Base-by-base conservation (phyloP, 2,113 vertebrate genomes). In the Hoplias malabaricus region DNA sequence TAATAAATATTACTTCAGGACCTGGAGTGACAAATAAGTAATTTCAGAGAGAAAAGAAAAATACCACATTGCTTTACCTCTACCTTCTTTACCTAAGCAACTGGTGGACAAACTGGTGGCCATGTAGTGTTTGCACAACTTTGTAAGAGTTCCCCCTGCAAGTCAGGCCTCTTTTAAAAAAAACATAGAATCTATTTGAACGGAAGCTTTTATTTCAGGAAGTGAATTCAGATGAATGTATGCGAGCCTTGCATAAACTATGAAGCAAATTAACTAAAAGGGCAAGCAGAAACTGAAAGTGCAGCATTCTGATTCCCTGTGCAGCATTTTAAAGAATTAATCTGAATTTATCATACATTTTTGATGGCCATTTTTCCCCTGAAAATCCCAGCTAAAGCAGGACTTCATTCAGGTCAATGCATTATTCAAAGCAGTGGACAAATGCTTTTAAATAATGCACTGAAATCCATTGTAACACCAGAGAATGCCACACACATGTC, bases 291-390 rank as follows among this genome's bases (percentile, higher is more conserved):
- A 6, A 38, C 4, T 57, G 38, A 31, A 69, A 57, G 38, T 25
- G 62, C 38, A 10, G 25, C 34, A n/a, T 59, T 59, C 50, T 14
- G 38, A 53, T 57, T 63, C 25, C 9, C 19, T 11, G 5, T 68
- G 40, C 4, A 7, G 57, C 14, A 31, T 29, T 31, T 61, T 61
- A 61, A 14, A 33, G 27, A 50, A 48, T 48, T 72, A 73, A 80
- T 73, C 29, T 74, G 63, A 63, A 36, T 57, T 27, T 36, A 84
- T 65, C 77, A 84, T 70, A 77, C 76, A 84, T 77, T 79, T 82
- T 78, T 75, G 48, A 72, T 79, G 27, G 40, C 23, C 25, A 54
- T 36, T 79, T 46, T 65, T 66, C n/a, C n/a, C n/a, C n/a, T 1
- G 50, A 71, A 63, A 33, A 68, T 40, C 50, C 61, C 9, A 19